These are phyloP conservation scores for Papilio glaucus DNA, from an alignment of 1,140 invertebrate species.

Conservation along the genomic window DNA sequence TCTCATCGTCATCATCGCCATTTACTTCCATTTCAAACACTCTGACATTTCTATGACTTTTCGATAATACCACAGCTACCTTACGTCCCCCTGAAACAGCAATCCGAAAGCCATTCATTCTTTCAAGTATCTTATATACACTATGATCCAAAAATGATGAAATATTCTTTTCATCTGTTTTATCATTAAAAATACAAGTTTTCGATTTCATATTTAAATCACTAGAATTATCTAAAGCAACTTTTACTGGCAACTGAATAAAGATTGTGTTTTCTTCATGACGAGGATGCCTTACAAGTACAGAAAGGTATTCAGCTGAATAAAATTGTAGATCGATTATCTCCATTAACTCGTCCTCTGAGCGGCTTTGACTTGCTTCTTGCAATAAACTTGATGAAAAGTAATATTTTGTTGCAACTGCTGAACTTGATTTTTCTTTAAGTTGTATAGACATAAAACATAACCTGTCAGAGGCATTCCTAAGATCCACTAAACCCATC, in stretches of 20 bases:
- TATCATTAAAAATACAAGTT: slow-evolving; percentile 80
- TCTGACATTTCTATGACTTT: slow-evolving; percentile 90
- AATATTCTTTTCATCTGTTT: slow-evolving; percentile 78
- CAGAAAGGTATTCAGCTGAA: slow-evolving; percentile 89
- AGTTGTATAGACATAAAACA: slow-evolving; percentile 76
- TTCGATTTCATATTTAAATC: slow-evolving; percentile 80
- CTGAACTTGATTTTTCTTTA: slow-evolving; percentile 61
- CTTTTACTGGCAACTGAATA: slow-evolving; percentile 86
- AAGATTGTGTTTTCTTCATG: slow-evolving; percentile 84
- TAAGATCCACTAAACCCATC: slow-evolving; percentile 66
- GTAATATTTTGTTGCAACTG: slow-evolving; percentile 62
- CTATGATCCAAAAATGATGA: slow-evolving; percentile 79
- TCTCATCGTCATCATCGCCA: slow-evolving; percentile 93
- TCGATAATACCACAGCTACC: slow-evolving; percentile 93
- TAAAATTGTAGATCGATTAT: slow-evolving; percentile 92
- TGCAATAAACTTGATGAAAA: slow-evolving; percentile 70
- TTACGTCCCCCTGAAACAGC: slow-evolving; percentile 94
- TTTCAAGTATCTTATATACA: slow-evolving; percentile 87
- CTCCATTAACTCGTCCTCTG: slow-evolving; percentile 66
- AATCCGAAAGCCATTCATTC: slow-evolving; percentile 88
- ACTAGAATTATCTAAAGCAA: slow-evolving; percentile 73
- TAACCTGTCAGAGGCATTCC: slow-evolving; percentile 59
- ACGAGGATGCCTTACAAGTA: slow-evolving; percentile 86
- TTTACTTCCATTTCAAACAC: slow-evolving; percentile 89
- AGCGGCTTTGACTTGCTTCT: slow-evolving; percentile 54